Evolutionary conservation across 2,797 vertebrate species (phyloP), one percentile per base, ranked within the genome.

Genomic region (Choloepus didactylus): DNA sequence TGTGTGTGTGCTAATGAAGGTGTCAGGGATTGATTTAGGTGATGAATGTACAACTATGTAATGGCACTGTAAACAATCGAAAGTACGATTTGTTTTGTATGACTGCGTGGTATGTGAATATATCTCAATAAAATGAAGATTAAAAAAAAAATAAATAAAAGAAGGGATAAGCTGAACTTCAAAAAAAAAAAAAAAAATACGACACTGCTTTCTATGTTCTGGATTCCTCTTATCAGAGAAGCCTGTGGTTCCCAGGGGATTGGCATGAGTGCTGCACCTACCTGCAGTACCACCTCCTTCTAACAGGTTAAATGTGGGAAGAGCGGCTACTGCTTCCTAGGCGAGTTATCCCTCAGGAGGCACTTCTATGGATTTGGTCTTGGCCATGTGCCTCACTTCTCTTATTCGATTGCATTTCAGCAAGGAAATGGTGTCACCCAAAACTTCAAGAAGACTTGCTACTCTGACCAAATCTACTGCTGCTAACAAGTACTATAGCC

Each of bases 211-310:
- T 38, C 62, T 8, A 27, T 9, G 14, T 6, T 3, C 29, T 31
- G 14, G 44, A 19, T 64, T 56, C 66, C 56, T 73, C 64, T 84
- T 19, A 44, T 29, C 31, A 25, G 31, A 87, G 80, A 94, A 56
- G 4, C 18, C 25, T 85, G 16, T 23, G 56, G 11, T 15, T 64
- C 64, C 54, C 67, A 25, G 1, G 73, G 41, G 49, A 21, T 38
- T 6, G 12, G n/a, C 0, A 0, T 5, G 31, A 38, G 18, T 27
- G 10, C 27, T 25, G 25, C 15, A 19, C 62, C 8, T 18, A 4
- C 10, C 67, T 31, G 12, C 2, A 38, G 66, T 29, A 15, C 46
- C 44, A 29, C 21, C 41, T 81, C 59, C 35, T 59, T 75, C 44
- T 29, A 35, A 81, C 9, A 54, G 75, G 73, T n/a, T 54, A 59